Evolutionary conservation across 2,797 vertebrate species (phyloP).

Genomic region (Sarcoramphus papa): DNA sequence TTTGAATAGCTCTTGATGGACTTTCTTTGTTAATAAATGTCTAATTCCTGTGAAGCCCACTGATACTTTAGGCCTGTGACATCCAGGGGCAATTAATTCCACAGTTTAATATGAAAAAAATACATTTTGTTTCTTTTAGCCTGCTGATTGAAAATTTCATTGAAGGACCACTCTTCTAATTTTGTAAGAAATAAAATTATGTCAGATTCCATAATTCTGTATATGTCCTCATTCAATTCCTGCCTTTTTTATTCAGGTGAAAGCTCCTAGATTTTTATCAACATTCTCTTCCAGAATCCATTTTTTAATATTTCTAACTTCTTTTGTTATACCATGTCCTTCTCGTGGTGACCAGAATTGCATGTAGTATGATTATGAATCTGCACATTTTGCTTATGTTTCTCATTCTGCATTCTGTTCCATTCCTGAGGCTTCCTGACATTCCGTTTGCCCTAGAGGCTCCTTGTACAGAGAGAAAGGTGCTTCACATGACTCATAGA

Average conservation of each 20-base stretch:
- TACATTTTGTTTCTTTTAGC: not conserved
- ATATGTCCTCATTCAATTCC: not conserved
- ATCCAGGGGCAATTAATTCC: not conserved
- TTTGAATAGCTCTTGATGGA: not conserved
- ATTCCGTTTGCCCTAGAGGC: not conserved
- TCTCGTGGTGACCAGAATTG: not conserved
- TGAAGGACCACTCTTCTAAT: not conserved
- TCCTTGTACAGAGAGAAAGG: not conserved
- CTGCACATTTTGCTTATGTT: not conserved
- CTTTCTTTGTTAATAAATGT: not conserved
- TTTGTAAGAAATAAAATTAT: not conserved
- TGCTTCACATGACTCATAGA: not conserved
- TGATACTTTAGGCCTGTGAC: not conserved
- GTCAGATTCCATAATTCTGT: not conserved
- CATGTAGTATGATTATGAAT: not conserved
- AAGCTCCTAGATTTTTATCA: not conserved
- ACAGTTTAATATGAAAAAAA: not conserved
- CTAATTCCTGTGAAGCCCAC: not conserved
- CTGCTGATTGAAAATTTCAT: not conserved
- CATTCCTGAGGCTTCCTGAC: not conserved
- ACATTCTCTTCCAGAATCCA: not conserved
- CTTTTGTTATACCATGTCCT: not conserved
- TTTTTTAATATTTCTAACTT: not conserved
- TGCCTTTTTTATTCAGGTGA: not conserved
- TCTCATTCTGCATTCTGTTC: not conserved